Evolutionary conservation across 2,888 invertebrate genomes (phyloP).

Genomic region (Tupiocoris notatus): DNA sequence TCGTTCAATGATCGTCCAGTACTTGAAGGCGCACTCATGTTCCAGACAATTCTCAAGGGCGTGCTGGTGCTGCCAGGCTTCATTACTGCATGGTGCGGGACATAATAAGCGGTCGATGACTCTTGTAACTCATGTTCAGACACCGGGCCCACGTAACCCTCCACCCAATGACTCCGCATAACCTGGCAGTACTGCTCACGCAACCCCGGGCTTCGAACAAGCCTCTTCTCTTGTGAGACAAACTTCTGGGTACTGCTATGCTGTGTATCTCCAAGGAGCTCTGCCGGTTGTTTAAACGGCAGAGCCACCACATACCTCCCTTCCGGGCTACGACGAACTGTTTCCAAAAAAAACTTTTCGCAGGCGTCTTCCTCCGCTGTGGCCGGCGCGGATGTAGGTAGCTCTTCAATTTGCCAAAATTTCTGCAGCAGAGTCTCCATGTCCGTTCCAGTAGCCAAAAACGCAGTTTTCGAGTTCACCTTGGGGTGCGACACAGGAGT

Average conservation of each 20-base stretch:
- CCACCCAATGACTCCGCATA: no score
- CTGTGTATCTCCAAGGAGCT: no score
- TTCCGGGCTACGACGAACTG: no score
- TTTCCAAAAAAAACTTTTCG: not conserved
- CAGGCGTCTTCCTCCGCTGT: not conserved
- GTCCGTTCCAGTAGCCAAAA: no score
- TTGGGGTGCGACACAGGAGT: not conserved
- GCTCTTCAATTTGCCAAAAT: not conserved
- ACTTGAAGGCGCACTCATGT: conserved; percentile 5
- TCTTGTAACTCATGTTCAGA: no score
- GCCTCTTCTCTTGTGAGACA: not conserved
- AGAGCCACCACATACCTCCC: no score
- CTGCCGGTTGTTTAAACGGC: no score
- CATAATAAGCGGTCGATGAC: conserved; percentile 1
- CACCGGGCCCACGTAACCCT: no score
- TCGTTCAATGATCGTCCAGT: no score
- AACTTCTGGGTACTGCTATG: not conserved
- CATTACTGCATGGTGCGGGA: conserved; percentile 29
- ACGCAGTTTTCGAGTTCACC: no score
- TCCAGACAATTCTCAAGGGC: conserved; percentile 6
- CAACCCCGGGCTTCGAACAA: no score
- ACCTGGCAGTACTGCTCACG: no score
- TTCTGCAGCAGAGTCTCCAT: not conserved
- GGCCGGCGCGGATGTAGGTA: not conserved
- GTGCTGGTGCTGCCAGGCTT: conserved; percentile 7